Evolutionary conservation across 2,888 invertebrate genomes (phyloP).

Genomic region (Xylota sylvarum): DNA sequence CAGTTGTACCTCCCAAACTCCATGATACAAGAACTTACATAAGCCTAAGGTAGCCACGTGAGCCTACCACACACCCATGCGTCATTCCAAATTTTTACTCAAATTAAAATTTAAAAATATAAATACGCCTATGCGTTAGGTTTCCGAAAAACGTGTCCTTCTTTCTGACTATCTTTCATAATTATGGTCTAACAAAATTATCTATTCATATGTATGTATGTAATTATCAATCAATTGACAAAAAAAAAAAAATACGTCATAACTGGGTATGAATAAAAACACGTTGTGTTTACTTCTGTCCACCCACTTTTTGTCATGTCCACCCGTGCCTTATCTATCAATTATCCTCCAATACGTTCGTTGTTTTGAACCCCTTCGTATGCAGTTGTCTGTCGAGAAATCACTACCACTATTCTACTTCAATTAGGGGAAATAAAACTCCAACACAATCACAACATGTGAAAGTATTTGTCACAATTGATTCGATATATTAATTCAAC

Average conservation of each 20-base stretch:
- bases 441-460: conserved; percentile 26
- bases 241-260: conserved; percentile 14
- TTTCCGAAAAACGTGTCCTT: not conserved
- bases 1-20: too few species aligned
- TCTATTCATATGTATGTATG: too few species aligned
- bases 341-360: conserved; percentile 26
- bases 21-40: too few species aligned
- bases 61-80: not conserved
- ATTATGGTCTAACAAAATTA: not conserved
- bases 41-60: too few species aligned
- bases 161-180: not conserved
- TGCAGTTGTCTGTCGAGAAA: conserved; percentile 28
- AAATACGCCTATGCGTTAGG: not conserved
- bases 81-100: conserved; percentile 5
- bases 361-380: not conserved
- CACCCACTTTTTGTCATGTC: conserved; percentile 10
- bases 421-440: conserved; percentile 52
- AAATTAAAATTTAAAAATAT: conserved; percentile 1
- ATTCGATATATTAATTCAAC: conserved; percentile 5
- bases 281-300: not conserved
- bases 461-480: not conserved
- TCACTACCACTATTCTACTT: conserved; percentile 31
- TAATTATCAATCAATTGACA: conserved; percentile 12
- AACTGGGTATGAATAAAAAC: not conserved
- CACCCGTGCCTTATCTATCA: conserved; percentile 18